phyloP scores from a whole-genome alignment of 2,888 invertebrate genomes.

The Melanophora roralis region DNA sequence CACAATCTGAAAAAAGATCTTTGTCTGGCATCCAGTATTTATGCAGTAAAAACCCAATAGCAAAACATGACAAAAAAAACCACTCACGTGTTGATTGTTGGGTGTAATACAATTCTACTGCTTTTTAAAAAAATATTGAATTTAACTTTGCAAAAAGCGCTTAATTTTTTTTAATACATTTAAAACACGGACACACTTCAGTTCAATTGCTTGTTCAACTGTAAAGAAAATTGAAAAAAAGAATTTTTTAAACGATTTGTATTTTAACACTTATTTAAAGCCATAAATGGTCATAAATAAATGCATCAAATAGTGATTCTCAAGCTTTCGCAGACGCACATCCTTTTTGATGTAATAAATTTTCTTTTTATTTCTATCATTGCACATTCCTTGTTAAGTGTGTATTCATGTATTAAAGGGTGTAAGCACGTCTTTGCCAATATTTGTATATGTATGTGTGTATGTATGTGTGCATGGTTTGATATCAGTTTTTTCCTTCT shows the following conservation, averaged over 20 bases:
- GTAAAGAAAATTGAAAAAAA: background rate
- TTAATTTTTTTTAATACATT: background rate
- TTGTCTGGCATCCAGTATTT: too few species aligned
- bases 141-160: background rate
- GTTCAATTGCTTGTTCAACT: slow-evolving; percentile 30
- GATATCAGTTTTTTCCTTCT: slow-evolving; percentile 5
- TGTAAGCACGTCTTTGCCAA: slow-evolving; percentile 41
- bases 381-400: background rate
- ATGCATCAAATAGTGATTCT: slow-evolving; percentile 21
- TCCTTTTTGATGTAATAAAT: slow-evolving; percentile 45
- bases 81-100: slow-evolving; percentile 9
- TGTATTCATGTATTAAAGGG: background rate
- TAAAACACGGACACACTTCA: background rate
- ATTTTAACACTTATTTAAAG: slow-evolving; percentile 15
- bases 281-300: slow-evolving; percentile 17
- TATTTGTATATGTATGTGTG: slow-evolving; percentile 24
- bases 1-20: background rate
- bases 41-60: background rate
- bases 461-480: too few species aligned
- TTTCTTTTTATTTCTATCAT: slow-evolving; percentile 29
- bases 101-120: background rate
- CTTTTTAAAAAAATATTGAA: background rate
- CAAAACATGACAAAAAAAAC: background rate
- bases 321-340: slow-evolving; percentile 6
- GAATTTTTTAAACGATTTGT: background rate